Base-by-base conservation (phyloP, 2,888 invertebrate species). In the Drosophila recens region DNA sequence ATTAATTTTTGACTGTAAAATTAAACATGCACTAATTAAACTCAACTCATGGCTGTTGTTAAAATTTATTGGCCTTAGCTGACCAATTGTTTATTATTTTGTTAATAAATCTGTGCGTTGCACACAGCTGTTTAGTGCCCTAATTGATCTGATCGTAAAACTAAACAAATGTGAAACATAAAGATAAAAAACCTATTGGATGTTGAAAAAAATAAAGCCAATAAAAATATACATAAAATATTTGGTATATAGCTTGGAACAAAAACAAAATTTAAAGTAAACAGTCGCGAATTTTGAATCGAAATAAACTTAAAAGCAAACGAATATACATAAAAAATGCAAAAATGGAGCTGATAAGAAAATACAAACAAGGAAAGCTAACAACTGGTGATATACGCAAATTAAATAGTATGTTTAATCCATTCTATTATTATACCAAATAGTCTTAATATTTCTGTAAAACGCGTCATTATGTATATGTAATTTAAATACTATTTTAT, bases 311-410 rank as follows among this genome's bases (percentile, higher is more conserved):
- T 9, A 20, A 36, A 13, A 40, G 6, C 20, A 20, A 56, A 38
- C 5, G 3, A 45, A 8, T 4, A 11, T 10, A 30, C 4, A 49
- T 13, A 59, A 52, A 65, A 53, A 48, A 82, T 85, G 82, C 71
- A 10, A 79, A 40, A 64, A 91, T 91, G 91, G 90, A 91, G 77
- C 75, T 91, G 89, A 91, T 91, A 80, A 87, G 42, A 56, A 91
- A 87, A 67, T 91, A 90, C 64, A 87, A 90, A 72, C 78, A 91
- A 69, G 75, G 91, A 57, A 87, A 83, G 57, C 57, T 91, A 58
- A 90, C 87, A 66, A 86, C 77, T 51, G 79, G 72, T 67, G 89
- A 91, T 79, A 75, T 91, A 56, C 79, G 84, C 58, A 79, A 71
- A 30, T 58, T 90, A 13, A 91, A 91, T 69, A 75, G 91, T 91